A percentile compares a stretch with the other conserved stretches of the same genome.
Evolutionary conservation across 2,113 vertebrate genomes (phyloP).

Genomic region (Trogon melanurus): DNA sequence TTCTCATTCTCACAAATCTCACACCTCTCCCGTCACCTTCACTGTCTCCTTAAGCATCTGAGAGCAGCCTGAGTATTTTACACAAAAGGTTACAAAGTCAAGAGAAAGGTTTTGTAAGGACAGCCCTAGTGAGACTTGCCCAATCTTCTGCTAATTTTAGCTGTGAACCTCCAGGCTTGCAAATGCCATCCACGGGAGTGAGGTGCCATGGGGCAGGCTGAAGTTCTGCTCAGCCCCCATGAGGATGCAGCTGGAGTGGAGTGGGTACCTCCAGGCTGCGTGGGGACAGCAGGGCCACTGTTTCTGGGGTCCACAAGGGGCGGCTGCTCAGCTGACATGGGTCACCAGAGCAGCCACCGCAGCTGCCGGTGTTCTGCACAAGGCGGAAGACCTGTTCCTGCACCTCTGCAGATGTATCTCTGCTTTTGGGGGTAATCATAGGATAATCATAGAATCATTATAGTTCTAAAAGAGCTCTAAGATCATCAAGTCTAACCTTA

Average conservation of each 20-base stretch:
- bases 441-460: too few species aligned
- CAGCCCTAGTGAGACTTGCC: neutral
- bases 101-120: neutral
- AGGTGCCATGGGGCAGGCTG: neutral
- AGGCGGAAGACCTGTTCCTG: neutral
- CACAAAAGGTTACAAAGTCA: neutral
- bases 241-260: neutral
- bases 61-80: neutral
- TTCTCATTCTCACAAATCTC: neutral
- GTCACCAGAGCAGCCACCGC: accelerated
- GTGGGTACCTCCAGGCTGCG: neutral
- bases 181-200: too few species aligned
- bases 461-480: too few species aligned
- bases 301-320: too few species aligned
- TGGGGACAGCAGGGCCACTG: accelerated
- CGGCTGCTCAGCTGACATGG: neutral
- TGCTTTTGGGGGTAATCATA: neutral
- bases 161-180: neutral
- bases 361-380: neutral
- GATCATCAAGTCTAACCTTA: too few species aligned
- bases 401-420: neutral
- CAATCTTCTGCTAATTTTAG: neutral
- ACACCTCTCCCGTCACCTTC: neutral
- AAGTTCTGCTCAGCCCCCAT: neutral
- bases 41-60: neutral